Evolutionary conservation across 2,888 invertebrate genomes (phyloP).

Genomic region (Aphrophora alni): DNA sequence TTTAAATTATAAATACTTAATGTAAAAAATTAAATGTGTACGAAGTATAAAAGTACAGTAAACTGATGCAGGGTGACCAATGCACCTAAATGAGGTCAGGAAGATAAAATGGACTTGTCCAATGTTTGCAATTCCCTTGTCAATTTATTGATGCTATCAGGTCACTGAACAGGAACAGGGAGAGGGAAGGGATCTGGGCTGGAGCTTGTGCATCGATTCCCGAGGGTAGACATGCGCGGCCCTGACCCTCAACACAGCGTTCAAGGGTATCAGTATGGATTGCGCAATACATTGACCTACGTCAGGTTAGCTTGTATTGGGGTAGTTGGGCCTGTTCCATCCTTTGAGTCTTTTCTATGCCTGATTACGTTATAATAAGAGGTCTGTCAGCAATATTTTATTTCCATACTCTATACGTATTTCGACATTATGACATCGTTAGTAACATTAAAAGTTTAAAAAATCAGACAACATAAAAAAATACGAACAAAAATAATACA

Average conservation of each 20-base stretch:
- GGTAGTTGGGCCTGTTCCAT: too few relatives aligned
- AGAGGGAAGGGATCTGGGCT: neutral
- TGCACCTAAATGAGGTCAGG: neutral
- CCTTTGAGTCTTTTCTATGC: too few relatives aligned
- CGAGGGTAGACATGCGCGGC: neutral
- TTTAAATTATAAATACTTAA: too few relatives aligned
- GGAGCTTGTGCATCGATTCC: conserved; percentile 9
- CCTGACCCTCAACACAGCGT: neutral
- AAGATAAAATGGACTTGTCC: neutral
- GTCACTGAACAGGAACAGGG: neutral
- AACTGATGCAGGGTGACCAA: neutral
- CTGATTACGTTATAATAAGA: too few relatives aligned
- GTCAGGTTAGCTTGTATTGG: neutral
- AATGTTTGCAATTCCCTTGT: neutral
- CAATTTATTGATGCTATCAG: conserved; percentile 9
- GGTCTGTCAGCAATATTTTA: too few relatives aligned
- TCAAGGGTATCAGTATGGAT: neutral
- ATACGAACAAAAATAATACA: too few relatives aligned
- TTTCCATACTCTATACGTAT: too few relatives aligned
- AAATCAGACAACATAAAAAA: too few relatives aligned
- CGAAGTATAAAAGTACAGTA: too few relatives aligned
- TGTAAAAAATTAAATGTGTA: too few relatives aligned
- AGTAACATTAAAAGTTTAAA: too few relatives aligned
- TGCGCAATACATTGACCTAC: neutral
- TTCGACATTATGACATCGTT: too few relatives aligned